Evolutionary conservation across 2,113 vertebrate species (phyloP).

Genomic region (Podarcis cretensis): DNA sequence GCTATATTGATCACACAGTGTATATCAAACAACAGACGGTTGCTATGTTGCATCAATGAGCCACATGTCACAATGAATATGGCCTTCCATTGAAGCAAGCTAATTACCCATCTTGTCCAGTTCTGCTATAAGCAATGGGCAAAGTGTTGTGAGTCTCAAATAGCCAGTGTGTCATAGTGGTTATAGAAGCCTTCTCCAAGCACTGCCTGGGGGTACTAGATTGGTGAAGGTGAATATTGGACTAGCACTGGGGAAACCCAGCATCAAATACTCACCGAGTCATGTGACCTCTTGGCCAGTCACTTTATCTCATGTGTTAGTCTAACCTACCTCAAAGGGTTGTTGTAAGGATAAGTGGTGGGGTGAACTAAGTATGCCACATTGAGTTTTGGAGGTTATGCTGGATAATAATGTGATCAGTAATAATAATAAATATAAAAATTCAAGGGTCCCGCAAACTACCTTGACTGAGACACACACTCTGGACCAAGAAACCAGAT

Average conservation of each 20-base stretch:
- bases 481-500: not conserved
- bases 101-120: not conserved
- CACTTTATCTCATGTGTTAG: not conserved
- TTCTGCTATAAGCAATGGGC: not conserved
- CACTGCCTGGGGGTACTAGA: too few relatives aligned
- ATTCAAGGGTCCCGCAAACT: not conserved
- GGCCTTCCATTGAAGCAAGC: not conserved
- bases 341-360: too few relatives aligned
- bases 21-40: not conserved
- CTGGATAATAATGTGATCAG: not conserved
- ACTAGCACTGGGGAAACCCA: not conserved
- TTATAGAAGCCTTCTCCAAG: not conserved
- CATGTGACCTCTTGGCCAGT: not conserved
- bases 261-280: not conserved
- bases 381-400: not conserved
- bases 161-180: not conserved
- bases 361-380: not conserved
- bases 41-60: constrained; percentile 15
- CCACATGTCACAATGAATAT: not conserved
- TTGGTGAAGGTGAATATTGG: not conserved
- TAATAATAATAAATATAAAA: not conserved
- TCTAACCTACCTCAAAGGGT: not conserved
- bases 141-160: not conserved
- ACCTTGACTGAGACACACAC: not conserved
- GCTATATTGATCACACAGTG: constrained; percentile 7